Evolutionary conservation across 1,140 invertebrate genomes (phyloP).

Genomic region (Dendroctonus valens): DNA sequence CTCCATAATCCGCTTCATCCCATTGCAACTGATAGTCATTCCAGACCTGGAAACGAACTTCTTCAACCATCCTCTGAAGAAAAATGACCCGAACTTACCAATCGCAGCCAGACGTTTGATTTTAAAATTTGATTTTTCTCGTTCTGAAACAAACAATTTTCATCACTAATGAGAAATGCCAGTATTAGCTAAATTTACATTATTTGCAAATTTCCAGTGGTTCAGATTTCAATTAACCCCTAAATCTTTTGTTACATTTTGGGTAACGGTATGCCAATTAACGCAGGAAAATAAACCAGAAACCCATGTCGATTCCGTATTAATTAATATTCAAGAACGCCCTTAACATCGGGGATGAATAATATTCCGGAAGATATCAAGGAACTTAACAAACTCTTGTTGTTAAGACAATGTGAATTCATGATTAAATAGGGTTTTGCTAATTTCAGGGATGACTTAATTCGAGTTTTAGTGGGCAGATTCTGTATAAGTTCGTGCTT

Average conservation of each 20-base stretch:
- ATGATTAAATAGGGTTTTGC: conserved; percentile 8
- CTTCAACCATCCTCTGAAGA: neutral
- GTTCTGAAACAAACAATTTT: conserved; percentile 67
- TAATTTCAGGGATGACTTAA: conserved; percentile 5
- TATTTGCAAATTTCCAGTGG: too few species aligned
- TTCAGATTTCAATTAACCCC: too few species aligned
- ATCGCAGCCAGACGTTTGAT: conserved; percentile 95
- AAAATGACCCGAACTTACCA: conserved; percentile 60
- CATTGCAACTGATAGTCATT: conserved; percentile 96
- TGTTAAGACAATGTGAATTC: conserved; percentile 4
- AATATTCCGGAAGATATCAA: conserved; percentile 2
- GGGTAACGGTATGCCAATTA: neutral
- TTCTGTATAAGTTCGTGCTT: too few species aligned
- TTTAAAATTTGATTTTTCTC: conserved; percentile 99
- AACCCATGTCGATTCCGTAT: neutral
- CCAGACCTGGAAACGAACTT: conserved; percentile 72
- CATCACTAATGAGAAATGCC: neutral
- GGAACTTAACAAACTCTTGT: conserved; percentile 1
- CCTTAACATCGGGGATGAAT: conserved; percentile 4
- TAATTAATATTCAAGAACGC: conserved; percentile 8
- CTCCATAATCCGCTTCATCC: conserved; percentile 97
- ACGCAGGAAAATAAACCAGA: neutral
- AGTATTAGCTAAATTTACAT: too few species aligned
- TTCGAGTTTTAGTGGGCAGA: neutral
- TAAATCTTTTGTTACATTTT: too few species aligned